These are phyloP conservation scores for Vultur gryphus DNA, from an alignment of 2,797 vertebrate genomes.

Conservation along the genomic window DNA sequence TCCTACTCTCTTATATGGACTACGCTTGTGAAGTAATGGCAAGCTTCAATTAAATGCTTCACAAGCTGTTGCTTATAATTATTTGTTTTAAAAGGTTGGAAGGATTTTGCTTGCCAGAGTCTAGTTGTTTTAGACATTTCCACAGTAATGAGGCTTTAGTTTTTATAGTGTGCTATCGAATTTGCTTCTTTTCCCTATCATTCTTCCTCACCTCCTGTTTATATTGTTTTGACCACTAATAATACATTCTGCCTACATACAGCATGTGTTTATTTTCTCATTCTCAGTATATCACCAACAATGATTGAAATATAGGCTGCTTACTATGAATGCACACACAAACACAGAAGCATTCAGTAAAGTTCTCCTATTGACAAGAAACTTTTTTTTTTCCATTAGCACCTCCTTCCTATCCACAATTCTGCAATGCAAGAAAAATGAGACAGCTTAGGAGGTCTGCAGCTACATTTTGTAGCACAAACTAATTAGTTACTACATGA, in stretches of 20 bases:
- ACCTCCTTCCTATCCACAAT: background rate
- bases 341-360: background rate
- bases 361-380: background rate
- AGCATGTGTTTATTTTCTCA: conserved; percentile 11
- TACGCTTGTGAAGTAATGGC: background rate
- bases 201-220: background rate
- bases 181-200: background rate
- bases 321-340: background rate
- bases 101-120: background rate
- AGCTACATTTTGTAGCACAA: background rate
- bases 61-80: background rate
- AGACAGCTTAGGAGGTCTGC: background rate
- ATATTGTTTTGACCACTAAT: background rate
- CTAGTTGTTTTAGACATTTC: background rate
- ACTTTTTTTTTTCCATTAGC: background rate
- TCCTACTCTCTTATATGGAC: background rate
- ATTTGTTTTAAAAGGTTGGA: conserved; percentile 1
- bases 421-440: background rate
- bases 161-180: background rate
- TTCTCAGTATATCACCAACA: background rate
- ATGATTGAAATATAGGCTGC: background rate
- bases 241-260: background rate
- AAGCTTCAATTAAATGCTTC: conserved; percentile 1
- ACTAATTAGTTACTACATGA: background rate
- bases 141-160: background rate